Evolutionary conservation across 2,888 invertebrate species (phyloP), one percentile per base, ranked within the genome.

Genomic region (Tolmerus cingulatus): DNA sequence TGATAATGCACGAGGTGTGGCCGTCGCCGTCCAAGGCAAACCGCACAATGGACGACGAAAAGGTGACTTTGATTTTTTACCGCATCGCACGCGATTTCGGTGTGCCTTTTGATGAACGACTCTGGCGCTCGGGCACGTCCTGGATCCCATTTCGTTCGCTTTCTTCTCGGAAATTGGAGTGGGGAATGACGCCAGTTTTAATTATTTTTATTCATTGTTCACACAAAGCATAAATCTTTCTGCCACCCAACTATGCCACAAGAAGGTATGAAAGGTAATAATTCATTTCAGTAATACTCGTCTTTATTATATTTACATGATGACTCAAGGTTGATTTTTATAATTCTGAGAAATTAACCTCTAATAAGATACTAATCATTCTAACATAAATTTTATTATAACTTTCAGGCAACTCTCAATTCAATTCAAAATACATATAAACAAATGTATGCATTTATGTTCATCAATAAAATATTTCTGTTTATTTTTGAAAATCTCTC

Each of bases 61-160:
- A 43, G 74, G 74, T 85, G 85, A 85, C 85, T 85, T 85, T 85
- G 85, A 85, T 85, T 85, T 85, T 85, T 74, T 37, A 37, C 51
- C 74, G n/a, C 37, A 34, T 37, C 37, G 74, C 85, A 85, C 85
- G 85, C 85, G 85, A 85, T 66, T 66, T 66, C 23, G 66, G 66
- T 23, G 27, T 27, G 66, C 66, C 66, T 27, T 66, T 19, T 66
- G 66, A 66, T 66, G 66, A 66, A 66, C 66, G 66, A 66, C 66
- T 27, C 23, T 66, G 66, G 12, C 2, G 66, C 12, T 66, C 66
- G 66, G 66, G 19, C 66, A 23, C 66, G 66, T 66, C 23, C 66
- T 66, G 27, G 27, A 66, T 66, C 66, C 23, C 23, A 66, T 66
- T 66, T 66, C 23, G 66, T 66, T 66, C 66, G 66, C 14, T 66